Evolutionary conservation across 2,113 vertebrate genomes (phyloP).

Genomic region (Castor canadensis): DNA sequence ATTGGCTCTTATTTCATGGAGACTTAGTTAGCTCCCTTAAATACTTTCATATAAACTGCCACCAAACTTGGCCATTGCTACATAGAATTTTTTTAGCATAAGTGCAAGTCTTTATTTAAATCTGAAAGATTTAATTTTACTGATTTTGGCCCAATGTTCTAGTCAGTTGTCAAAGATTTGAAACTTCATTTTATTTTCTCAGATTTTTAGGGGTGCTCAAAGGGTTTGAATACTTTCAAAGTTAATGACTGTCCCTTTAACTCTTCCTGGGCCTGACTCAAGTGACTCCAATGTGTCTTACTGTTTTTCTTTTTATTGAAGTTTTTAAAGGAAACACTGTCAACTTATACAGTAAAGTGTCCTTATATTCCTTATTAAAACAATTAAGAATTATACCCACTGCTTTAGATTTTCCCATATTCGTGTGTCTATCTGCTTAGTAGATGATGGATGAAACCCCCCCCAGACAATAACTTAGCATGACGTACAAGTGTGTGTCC

Average conservation of each 20-base stretch:
- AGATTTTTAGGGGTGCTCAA: slow-evolving; percentile 41
- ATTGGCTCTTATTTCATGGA: not conserved
- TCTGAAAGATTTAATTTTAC: slow-evolving; percentile 49
- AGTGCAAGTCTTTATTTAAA: slow-evolving; percentile 33
- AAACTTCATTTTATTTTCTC: slow-evolving; percentile 58
- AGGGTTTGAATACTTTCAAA: slow-evolving; percentile 5
- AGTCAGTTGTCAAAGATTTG: slow-evolving; percentile 40
- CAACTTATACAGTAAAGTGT: slow-evolving; percentile 12
- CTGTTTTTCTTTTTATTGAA: slow-evolving; percentile 33
- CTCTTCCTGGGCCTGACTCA: not conserved
- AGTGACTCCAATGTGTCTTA: not conserved
- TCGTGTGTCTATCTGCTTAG: slow-evolving; percentile 41
- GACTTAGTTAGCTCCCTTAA: slow-evolving; percentile 17
- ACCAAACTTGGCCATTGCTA: not conserved
- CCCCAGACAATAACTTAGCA: slow-evolving; percentile 42
- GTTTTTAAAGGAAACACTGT: not conserved
- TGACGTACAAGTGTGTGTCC: slow-evolving; percentile 50
- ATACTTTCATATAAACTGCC: not conserved
- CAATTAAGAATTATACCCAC: slow-evolving; percentile 64
- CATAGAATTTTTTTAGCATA: not conserved
- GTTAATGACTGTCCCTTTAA: slow-evolving; percentile 38
- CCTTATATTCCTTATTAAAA: slow-evolving; percentile 40
- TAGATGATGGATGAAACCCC: slow-evolving; percentile 55
- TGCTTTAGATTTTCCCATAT: slow-evolving; percentile 64
- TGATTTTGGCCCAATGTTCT: slow-evolving; percentile 39